Evolutionary conservation across 2,797 vertebrate species (phyloP).

Genomic region (Podarcis siculus): DNA sequence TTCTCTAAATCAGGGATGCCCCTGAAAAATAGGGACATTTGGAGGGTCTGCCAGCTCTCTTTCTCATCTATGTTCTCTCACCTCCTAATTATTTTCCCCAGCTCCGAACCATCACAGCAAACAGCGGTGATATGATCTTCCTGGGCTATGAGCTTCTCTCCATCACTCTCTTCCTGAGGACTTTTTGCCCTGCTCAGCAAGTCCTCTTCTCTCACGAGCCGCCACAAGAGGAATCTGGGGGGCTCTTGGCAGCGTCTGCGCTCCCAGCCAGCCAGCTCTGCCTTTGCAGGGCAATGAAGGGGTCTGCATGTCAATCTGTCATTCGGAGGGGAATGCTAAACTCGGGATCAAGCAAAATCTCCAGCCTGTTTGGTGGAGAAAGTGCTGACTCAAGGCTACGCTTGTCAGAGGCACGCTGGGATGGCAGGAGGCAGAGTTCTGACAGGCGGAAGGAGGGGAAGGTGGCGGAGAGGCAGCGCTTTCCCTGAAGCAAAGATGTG

Average conservation of each 20-base stretch:
- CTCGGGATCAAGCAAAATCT: constrained; percentile 40
- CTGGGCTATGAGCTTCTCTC: neutral
- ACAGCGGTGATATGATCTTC: neutral
- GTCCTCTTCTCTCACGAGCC: constrained; percentile 35
- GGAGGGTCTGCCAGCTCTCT: too few relatives aligned
- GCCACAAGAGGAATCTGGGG: constrained; percentile 48
- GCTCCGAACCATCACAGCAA: neutral
- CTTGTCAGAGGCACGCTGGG: neutral
- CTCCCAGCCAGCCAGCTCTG: constrained; percentile 42
- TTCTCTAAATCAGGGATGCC: too few relatives aligned
- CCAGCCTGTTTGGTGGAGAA: neutral
- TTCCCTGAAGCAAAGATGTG: neutral
- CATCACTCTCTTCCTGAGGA: neutral
- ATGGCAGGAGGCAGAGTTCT: neutral
- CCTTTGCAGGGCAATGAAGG: constrained; percentile 52
- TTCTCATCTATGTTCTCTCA: neutral
- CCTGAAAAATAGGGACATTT: too few relatives aligned
- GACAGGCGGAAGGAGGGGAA: neutral
- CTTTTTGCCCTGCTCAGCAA: constrained; percentile 9
- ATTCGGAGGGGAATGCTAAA: constrained; percentile 59
- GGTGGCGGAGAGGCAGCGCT: neutral
- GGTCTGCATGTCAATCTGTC: constrained; percentile 21
- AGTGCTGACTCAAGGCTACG: constrained; percentile 45
- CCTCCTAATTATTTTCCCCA: neutral
- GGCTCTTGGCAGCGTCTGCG: constrained; percentile 29